Base-by-base conservation (phyloP, 2,797 vertebrate genomes). In the Oryzias sinensis region DNA sequence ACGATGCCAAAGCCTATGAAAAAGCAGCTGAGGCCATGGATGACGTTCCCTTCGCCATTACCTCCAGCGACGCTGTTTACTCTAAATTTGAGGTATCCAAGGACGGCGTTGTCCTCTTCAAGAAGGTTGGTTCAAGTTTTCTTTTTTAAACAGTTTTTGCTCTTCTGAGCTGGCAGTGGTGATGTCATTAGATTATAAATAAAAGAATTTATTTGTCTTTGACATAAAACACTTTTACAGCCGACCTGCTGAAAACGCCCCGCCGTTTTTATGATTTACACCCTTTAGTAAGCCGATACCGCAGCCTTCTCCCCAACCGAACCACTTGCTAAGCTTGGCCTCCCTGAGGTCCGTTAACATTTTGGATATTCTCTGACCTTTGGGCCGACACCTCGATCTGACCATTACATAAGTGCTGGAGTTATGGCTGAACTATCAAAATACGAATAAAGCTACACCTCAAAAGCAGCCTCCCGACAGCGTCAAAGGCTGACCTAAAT, bases 81-180 rank as follows among this genome's bases (percentile, higher is more conserved):
- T 79, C 93, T 0, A 97, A 95, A 68, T 97, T 93, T 53, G 91
- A 98, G 72, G 87, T 98, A 48, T 78, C 89, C 50, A 87, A 92
- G 72, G 97, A 99, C 1, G 47, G 91, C 0, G 88, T 98, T 22
- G 90, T 96, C 49, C 96, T 99, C 62, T 98, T 99, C 68, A 99
- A 99, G 85, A 99, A 99, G 96, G 97, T 99, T 82, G 70, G 18
- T 11, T 56, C 4, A 22, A 14, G 2, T 17, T 56, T 37, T 0
- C 3, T 5, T 37, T 49, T 16, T 27, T 57, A 33, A 9, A 37
- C 9, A 41, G 52, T 24, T 33, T 6, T 6, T 5, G 2, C n/a
- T 22, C 43, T 25, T 0, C 42, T 2, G 14, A 43, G n/a, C 8
- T 9, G 8, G 29, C 8, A 33, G 2, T 11, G 29, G 29, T 11